Evolutionary conservation across 2,888 invertebrate species (phyloP).

Genomic region (Microdon myrmicae): DNA sequence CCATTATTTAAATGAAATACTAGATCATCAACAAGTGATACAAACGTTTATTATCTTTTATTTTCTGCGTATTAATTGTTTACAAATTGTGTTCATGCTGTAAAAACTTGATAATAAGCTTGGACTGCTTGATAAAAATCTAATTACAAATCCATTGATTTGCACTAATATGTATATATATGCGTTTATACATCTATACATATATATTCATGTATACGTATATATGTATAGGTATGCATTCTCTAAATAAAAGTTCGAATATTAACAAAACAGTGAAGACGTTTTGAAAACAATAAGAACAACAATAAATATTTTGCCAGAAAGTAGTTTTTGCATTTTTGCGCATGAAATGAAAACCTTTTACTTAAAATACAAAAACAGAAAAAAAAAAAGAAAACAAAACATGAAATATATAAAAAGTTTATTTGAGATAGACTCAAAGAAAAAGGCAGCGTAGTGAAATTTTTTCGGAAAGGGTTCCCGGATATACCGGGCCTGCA

Average conservation of each 20-base stretch:
- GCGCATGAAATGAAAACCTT: constrained; percentile 52
- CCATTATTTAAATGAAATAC: constrained; percentile 13
- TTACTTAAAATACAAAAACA: constrained; percentile 46
- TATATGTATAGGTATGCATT: constrained; percentile 54
- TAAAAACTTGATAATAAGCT: not conserved
- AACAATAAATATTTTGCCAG: constrained; percentile 34
- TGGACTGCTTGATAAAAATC: constrained; percentile 11
- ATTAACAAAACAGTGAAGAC: constrained; percentile 39
- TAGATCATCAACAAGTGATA: constrained; percentile 13
- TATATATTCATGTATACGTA: constrained; percentile 52
- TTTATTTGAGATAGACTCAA: constrained; percentile 40
- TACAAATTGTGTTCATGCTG: constrained; percentile 2
- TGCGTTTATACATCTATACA: constrained; percentile 44
- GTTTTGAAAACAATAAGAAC: constrained; percentile 33
- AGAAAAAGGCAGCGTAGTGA: constrained; percentile 29
- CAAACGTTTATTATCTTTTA: constrained; percentile 8
- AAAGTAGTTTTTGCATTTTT: constrained; percentile 52
- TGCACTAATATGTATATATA: constrained; percentile 30
- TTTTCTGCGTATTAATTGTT: not conserved
- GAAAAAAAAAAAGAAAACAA: constrained; percentile 44
- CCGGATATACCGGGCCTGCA: constrained; percentile 20
- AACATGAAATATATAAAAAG: constrained; percentile 30
- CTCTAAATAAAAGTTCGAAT: constrained; percentile 30
- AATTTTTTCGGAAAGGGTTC: constrained; percentile 22
- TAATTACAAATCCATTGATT: constrained; percentile 34